phyloP scores from a whole-genome alignment of 2,113 vertebrate genomes.

The Aleadryas rufinucha region DNA sequence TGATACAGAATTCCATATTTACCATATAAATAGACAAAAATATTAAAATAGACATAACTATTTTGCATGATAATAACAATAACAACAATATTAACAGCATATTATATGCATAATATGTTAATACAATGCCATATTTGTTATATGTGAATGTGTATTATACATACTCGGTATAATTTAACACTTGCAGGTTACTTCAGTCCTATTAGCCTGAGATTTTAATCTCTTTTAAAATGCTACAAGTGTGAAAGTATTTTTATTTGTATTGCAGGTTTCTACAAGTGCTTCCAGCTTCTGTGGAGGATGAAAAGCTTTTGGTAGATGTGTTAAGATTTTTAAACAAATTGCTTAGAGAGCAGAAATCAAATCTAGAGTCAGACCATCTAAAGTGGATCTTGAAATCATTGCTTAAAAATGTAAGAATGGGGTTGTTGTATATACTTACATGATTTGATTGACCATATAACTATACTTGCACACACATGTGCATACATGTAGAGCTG shows the following conservation, averaged over 20 bases:
- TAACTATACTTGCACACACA: not conserved
- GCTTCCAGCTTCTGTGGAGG: slow-evolving; percentile 85
- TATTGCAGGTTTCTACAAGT: slow-evolving; percentile 88
- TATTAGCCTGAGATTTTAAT: not conserved
- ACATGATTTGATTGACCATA: not conserved
- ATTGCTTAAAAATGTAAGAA: slow-evolving; percentile 84
- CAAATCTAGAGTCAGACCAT: slow-evolving; percentile 69
- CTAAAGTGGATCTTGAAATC: slow-evolving; percentile 88
- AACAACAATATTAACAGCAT: not conserved
- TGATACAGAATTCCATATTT: not conserved
- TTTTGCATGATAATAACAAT: not conserved
- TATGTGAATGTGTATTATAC: not conserved
- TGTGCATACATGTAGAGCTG: not conserved
- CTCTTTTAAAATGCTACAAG: not conserved
- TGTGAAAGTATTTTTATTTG: not conserved
- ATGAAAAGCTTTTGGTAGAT: slow-evolving; percentile 89
- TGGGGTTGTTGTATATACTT: not conserved
- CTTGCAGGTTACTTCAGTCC: not conserved
- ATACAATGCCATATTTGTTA: accelerated
- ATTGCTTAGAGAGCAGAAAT: slow-evolving; percentile 76
- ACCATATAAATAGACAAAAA: not conserved
- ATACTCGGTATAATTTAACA: not conserved
- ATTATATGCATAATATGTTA: not conserved
- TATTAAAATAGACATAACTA: not conserved
- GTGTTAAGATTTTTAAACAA: slow-evolving; percentile 87